phyloP scores from a whole-genome alignment of 2,797 vertebrate species.

The Peromyscus melanophrys region DNA sequence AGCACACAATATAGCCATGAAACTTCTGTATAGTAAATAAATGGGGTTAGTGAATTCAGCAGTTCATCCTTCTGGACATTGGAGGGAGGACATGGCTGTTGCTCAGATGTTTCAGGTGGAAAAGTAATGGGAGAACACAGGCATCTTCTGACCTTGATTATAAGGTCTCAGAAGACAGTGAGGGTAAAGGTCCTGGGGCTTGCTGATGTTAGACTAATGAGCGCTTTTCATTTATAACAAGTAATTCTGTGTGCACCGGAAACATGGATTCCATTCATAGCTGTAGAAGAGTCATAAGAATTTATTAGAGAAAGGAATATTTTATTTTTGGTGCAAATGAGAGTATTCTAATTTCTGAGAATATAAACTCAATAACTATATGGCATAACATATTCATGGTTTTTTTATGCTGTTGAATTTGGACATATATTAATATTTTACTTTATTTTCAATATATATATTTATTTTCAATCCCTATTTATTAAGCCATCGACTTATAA shows the following conservation, averaged over 20 bases:
- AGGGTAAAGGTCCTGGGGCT: not conserved
- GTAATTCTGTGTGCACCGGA: not conserved
- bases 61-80: not conserved
- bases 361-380: slow-evolving; percentile 7
- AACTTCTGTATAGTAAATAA: slow-evolving; percentile 23
- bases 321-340: slow-evolving; percentile 33
- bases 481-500: not conserved
- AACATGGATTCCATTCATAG: not conserved
- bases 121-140: not conserved
- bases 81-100: not conserved
- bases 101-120: not conserved
- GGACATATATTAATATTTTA: not conserved
- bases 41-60: slow-evolving; percentile 31
- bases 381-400: not conserved
- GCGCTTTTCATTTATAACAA: slow-evolving; percentile 28
- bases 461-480: slow-evolving; percentile 4
- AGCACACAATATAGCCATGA: not conserved
- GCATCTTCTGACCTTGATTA: not conserved
- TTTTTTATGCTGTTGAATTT: slow-evolving; percentile 47
- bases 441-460: slow-evolving; percentile 19
- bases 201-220: not conserved
- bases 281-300: not conserved
- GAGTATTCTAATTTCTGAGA: slow-evolving; percentile 1
- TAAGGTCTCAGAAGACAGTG: not conserved
- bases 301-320: slow-evolving; percentile 7